A percentile compares a stretch with the other conserved stretches of the same genome.
These are phyloP conservation scores for Rhagonycha lutea DNA, from an alignment of 2,888 invertebrate species.

Conservation along the genomic window DNA sequence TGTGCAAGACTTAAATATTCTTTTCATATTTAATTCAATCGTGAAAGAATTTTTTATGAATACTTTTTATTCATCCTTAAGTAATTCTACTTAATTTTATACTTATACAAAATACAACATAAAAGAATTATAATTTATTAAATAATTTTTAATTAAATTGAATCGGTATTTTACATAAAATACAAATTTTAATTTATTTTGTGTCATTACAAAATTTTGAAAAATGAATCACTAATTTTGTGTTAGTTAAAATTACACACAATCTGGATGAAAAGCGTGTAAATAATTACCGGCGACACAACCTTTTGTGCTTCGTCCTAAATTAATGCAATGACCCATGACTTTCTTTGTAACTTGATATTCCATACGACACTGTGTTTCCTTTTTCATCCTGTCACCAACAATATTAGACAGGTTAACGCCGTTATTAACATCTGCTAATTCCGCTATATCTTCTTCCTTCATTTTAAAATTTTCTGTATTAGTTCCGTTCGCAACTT, in stretches of 20 bases:
- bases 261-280: constrained; percentile 54
- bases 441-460: background rate
- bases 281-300: constrained; percentile 55
- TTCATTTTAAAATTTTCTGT: background rate
- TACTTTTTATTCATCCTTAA: background rate
- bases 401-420: constrained; percentile 30
- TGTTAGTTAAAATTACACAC: constrained; percentile 43
- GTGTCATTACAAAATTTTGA: background rate
- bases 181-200: background rate
- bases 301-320: constrained; percentile 49
- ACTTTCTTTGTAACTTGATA: constrained; percentile 50
- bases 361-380: constrained; percentile 37
- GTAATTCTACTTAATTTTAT: background rate
- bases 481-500: background rate
- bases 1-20: background rate
- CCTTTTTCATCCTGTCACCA: constrained; percentile 25
- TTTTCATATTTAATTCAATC: background rate
- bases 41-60: background rate
- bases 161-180: too few species aligned
- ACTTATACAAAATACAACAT: background rate
- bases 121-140: too few species aligned
- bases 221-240: constrained; percentile 13
- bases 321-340: constrained; percentile 52
- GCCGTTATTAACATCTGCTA: background rate
- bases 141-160: too few species aligned